Conservation (phyloP, 2,113 vertebrate genomes). For the Zosterops borbonicus region DNA sequence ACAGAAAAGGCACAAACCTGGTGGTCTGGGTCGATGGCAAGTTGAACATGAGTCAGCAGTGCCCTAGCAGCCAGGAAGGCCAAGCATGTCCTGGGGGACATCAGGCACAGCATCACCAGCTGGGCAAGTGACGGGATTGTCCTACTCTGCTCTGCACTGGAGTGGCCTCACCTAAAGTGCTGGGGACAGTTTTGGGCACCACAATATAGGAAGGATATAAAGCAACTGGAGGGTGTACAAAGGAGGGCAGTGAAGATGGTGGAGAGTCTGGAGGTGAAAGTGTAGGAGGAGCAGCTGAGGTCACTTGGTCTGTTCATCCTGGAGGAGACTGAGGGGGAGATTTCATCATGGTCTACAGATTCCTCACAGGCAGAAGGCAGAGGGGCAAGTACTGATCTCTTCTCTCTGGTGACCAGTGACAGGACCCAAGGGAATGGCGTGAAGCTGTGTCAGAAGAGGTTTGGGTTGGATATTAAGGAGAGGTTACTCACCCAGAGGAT, state of each 20-base stretch:
- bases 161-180: fast-evolving
- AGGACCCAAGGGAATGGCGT: not conserved
- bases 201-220: not conserved
- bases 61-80: not conserved
- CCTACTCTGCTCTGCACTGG: not conserved
- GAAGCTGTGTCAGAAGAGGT: not conserved
- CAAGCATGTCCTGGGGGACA: fast-evolving
- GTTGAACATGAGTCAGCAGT: not conserved
- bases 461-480: not conserved
- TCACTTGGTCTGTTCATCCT: not conserved
- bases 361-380: not conserved
- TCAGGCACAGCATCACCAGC: not conserved
- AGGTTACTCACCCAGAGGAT: not conserved
- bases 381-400: not conserved
- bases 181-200: not conserved
- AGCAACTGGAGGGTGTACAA: not conserved
- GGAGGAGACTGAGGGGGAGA: not conserved
- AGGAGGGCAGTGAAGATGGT: fast-evolving
- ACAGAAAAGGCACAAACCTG: not conserved
- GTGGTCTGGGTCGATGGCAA: fast-evolving
- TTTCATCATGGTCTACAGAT: not conserved
- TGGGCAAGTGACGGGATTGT: fast-evolving
- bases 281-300: not conserved
- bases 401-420: not conserved
- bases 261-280: not conserved